Evolutionary conservation across 2,797 vertebrate species (phyloP), one percentile per base, ranked within the genome.

Genomic region (Gephyroberyx darwinii): DNA sequence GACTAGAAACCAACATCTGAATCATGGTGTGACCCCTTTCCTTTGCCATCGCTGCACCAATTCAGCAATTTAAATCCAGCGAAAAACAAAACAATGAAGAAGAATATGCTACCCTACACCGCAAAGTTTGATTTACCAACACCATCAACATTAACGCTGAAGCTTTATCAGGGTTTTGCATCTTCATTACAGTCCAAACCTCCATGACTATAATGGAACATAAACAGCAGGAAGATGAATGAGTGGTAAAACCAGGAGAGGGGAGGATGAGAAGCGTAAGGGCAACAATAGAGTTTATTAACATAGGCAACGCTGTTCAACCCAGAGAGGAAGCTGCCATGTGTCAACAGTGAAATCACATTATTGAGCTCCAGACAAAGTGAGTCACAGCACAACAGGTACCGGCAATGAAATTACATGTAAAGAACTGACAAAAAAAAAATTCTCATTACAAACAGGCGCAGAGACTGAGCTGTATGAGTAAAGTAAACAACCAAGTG

Each of bases 241-340:
- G n/a, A 37, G 20, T 26, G 33, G 14, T 17, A 47, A 48, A 62
- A 30, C 30, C n/a, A 52, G 17, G 35, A 10, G 9, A 14, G 8
- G 19, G 26, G 22, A 6, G 5, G 6, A 17, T 41, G n/a, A 51
- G 1, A 20, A 19, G 31, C n/a, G 5, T 61, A 1, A 16, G 14
- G 17, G 20, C 5, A 17, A 39, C 9, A 22, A 43, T 1, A 2
- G n/a, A 45, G 52, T 8, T 26, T 12, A 62, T 63, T 16, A 45
- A 63, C 66, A 57, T 19, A 31, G 64, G 55, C 70, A 71, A 26
- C 26, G 26, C 26, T 26, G 26, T 26, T 26, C 31, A 13, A 41
- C 52, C 70, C 45, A 20, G 45, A 58, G 26, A 59, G 0, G 50
- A 55, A 58, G 77, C 67, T 69, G 43, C 65, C 54, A 58, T 12